These are phyloP conservation scores for Pegoplata infirma DNA, from an alignment of 2,888 invertebrate species.

Conservation along the genomic window DNA sequence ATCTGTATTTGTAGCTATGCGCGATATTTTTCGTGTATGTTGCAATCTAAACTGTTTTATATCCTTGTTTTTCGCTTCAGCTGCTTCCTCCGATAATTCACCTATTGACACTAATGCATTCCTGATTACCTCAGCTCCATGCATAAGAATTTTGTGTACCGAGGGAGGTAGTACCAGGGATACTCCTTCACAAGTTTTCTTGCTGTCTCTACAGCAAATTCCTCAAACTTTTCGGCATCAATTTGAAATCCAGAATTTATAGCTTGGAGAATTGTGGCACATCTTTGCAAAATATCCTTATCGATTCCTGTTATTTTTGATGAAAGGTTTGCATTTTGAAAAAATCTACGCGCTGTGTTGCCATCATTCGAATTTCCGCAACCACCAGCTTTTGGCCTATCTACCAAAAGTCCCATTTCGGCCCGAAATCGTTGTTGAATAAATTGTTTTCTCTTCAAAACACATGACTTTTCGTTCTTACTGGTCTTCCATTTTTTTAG, in stretches of 20 bases:
- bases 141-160: background rate
- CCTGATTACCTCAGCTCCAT: background rate
- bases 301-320: background rate
- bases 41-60: slow-evolving; percentile 1
- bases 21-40: background rate
- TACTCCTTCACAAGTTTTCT: no score
- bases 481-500: no score
- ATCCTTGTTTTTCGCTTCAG: background rate
- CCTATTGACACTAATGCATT: background rate
- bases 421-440: no score
- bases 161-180: background rate
- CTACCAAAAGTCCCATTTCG: no score
- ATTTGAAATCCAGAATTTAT: background rate
- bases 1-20: background rate
- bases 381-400: no score
- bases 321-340: background rate
- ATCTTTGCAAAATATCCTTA: background rate
- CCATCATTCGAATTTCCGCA: no score
- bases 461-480: no score
- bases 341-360: background rate
- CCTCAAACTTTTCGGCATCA: background rate
- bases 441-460: no score
- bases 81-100: background rate
- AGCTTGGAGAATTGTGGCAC: background rate
- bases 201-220: background rate